Base-by-base conservation (phyloP, 2,888 invertebrate species). In the Napeogenes sylphis region DNA sequence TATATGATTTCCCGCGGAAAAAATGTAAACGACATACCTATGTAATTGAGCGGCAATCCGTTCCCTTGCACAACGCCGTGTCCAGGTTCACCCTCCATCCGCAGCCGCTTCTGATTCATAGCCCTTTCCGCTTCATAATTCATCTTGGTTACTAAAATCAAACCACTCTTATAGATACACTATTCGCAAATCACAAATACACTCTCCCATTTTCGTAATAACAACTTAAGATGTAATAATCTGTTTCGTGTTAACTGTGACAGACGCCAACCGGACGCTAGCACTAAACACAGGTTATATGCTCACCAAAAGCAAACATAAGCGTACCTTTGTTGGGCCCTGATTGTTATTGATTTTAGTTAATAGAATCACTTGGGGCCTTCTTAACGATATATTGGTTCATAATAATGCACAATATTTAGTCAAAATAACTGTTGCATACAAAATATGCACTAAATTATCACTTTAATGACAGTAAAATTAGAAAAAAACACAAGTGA, bases 251-350 rank as follows among this genome's bases (percentile, higher is more conserved):
- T 77, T 79, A 83, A 81, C 82, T 85, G 77, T 87, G 86, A 85
- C 87, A 85, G 91, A 91, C 91, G 91, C 91, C 87, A 90, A 89
- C 87, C 89, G 90, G 90, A 91, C 91, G 90, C 91, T 80, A 85
- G 83, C 82, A 84, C 84, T 83, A 88, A 87, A 88, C 89, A 90
- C 88, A 91, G 90, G 90, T 90, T 90, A 90, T 86, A 87, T 76
- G 81, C 81, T 80, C 75, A 77, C 80, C 77, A 80, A 86, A 87
- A 84, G 86, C 89, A 88, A 89, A 90, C 89, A 90, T 83, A 65
- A 91, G 91, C 90, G 90, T 91, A 91, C 91, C 91, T 91, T 91
- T 91, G 90, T 90, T 90, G 85, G 85, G 85, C 85, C 85, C 83
- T 83, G 89, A 87, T 87, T 89, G 84, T 84, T 91, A 91, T 91